Evolutionary conservation across 2,888 invertebrate genomes (phyloP).

Genomic region (Drosophila nr. perissopoda): DNA sequence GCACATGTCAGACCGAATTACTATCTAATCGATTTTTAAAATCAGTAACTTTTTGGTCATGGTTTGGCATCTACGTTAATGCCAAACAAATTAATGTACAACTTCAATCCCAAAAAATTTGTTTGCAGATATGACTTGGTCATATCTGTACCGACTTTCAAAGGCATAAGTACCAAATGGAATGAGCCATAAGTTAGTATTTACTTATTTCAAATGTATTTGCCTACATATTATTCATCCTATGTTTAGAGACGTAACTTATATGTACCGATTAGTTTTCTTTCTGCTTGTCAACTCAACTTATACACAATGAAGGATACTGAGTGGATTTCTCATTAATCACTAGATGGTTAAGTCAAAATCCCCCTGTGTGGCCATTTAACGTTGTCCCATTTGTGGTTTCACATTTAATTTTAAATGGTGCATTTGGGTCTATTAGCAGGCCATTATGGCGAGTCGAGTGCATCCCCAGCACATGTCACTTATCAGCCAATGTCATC

Average conservation of each 20-base stretch:
- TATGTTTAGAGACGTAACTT: too few species aligned
- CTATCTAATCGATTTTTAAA: not conserved
- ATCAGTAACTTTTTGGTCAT: not conserved
- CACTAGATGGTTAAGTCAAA: slow-evolving; percentile 18
- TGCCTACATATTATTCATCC: not conserved
- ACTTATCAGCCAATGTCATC: slow-evolving; percentile 74
- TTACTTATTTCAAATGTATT: not conserved
- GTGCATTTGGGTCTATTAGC: slow-evolving; percentile 64
- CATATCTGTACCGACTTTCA: not conserved
- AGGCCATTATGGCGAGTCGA: slow-evolving; percentile 56
- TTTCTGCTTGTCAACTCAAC: not conserved
- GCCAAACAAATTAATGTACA: not conserved
- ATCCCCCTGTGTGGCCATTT: slow-evolving; percentile 47
- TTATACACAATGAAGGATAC: slow-evolving; percentile 8
- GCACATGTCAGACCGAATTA: not conserved
- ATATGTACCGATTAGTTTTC: not conserved
- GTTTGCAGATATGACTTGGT: not conserved
- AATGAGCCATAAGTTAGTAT: not conserved
- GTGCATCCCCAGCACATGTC: slow-evolving; percentile 73
- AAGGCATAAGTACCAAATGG: not conserved
- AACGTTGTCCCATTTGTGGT: slow-evolving; percentile 66
- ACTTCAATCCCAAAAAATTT: not conserved
- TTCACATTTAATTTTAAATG: slow-evolving; percentile 63
- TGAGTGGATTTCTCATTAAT: slow-evolving; percentile 39
- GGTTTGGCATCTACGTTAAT: not conserved